Evolutionary conservation across 1,140 invertebrate species (phyloP).

Genomic region (Potamilus streckersoni): DNA sequence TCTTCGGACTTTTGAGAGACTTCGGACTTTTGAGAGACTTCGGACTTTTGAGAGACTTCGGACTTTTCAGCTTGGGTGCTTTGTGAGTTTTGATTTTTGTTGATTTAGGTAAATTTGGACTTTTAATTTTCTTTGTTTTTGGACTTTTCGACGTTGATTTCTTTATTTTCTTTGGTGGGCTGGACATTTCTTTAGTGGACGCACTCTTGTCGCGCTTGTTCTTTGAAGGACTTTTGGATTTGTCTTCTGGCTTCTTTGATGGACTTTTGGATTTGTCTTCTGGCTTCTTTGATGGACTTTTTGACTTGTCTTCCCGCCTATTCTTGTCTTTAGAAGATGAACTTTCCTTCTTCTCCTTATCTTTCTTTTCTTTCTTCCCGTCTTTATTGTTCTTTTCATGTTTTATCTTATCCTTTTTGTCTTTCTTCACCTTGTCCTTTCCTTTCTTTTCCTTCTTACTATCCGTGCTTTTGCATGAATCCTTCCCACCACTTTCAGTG

Average conservation of each 20-base stretch:
- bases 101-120: too few species aligned
- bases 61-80: too few species aligned
- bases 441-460: neutral
- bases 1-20: too few species aligned
- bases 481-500: neutral
- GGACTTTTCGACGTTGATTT: conserved; percentile 5
- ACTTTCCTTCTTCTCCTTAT: neutral
- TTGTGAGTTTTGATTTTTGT: too few species aligned
- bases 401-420: conserved; percentile 8
- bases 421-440: neutral
- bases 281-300: too few species aligned
- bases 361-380: conserved; percentile 1
- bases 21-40: too few species aligned
- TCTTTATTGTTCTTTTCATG: neutral
- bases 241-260: too few species aligned
- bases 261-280: too few species aligned
- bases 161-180: conserved; percentile 7
- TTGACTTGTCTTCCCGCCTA: too few species aligned
- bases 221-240: too few species aligned
- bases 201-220: conserved; percentile 6
- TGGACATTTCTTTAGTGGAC: conserved; percentile 12
- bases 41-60: too few species aligned
- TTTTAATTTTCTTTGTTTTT: neutral
- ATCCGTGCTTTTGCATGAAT: neutral
- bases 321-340: too few species aligned